Percentiles rank a stretch among this genome's conserved stretches.
Evolutionary conservation across 2,888 invertebrate species (phyloP).

Genomic region (Caenorhabditis sp.): DNA sequence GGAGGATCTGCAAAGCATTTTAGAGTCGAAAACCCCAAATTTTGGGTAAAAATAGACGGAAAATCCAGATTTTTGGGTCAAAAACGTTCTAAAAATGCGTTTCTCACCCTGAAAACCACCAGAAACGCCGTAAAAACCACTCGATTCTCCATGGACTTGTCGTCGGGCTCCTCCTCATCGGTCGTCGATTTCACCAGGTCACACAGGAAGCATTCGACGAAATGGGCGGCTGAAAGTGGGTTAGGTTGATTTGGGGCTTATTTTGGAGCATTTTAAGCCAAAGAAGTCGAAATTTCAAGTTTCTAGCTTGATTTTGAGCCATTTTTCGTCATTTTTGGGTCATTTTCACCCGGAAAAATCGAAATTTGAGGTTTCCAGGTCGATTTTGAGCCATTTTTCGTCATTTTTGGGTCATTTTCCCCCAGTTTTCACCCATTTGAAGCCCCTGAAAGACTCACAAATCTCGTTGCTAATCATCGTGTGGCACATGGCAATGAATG

Average conservation of each 20-base stretch:
- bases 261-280: not conserved
- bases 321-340: not conserved
- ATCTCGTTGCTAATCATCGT: constrained; percentile 73
- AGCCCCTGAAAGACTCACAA: constrained; percentile 57
- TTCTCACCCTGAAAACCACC: constrained; percentile 65
- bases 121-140: constrained; percentile 69
- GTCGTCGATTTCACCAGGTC: constrained; percentile 67
- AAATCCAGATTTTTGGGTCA: no score
- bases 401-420: no score
- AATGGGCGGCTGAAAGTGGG: constrained; percentile 71
- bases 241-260: not conserved
- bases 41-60: no score
- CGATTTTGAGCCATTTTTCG: not conserved
- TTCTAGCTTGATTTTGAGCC: not conserved
- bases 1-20: constrained; percentile 55
- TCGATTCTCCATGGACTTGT: constrained; percentile 75
- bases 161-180: constrained; percentile 62
- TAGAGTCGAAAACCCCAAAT: no score
- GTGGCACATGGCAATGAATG: constrained; percentile 72
- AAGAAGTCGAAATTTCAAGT: not conserved
- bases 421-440: not conserved
- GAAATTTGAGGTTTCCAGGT: not conserved
- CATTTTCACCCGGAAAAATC: not conserved
- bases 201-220: constrained; percentile 72
- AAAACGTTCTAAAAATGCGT: not conserved